Percentiles rank a stretch among this genome's conserved stretches.
These are phyloP conservation scores for Smittia aterrima DNA, from an alignment of 2,888 invertebrate species.

Conservation along the genomic window DNA sequence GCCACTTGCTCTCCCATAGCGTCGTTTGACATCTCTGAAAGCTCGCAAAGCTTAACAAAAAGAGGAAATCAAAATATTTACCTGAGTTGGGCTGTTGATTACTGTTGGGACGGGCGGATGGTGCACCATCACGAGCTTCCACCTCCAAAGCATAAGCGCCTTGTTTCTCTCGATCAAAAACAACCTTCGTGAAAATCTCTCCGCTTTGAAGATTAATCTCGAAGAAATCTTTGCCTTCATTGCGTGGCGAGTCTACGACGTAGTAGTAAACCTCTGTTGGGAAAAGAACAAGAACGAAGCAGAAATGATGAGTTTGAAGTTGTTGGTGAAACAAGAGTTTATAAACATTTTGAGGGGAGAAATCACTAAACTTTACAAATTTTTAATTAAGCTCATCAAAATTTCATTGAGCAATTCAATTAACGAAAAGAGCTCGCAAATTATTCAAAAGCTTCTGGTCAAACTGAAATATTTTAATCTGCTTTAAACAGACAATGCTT, in stretches of 20 bases:
- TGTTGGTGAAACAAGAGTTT: background rate
- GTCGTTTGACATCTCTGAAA: background rate
- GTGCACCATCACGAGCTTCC: constrained; percentile 92
- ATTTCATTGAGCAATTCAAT: background rate
- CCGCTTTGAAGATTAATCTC: constrained; percentile 95
- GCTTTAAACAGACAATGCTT: background rate
- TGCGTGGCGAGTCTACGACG: constrained; percentile 86
- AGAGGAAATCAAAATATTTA: constrained; percentile 54
- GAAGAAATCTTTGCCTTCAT: constrained; percentile 93
- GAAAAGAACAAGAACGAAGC: background rate
- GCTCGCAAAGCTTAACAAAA: background rate
- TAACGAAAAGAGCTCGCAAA: background rate
- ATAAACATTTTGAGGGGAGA: too few species aligned
- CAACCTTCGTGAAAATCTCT: constrained; percentile 90
- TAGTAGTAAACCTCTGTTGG: constrained; percentile 83
- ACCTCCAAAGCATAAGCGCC: constrained; percentile 96
- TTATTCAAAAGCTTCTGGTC: background rate
- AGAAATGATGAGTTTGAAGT: background rate
- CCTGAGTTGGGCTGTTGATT: constrained; percentile 95
- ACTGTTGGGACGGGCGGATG: constrained; percentile 93
- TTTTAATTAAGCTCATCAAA: background rate
- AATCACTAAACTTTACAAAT: background rate
- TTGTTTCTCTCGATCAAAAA: constrained; percentile 97
- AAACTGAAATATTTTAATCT: background rate
- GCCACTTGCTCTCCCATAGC: too few species aligned